These are phyloP conservation scores for Galeopterus variegatus DNA, from an alignment of 2,113 vertebrate species.

Conservation along the genomic window DNA sequence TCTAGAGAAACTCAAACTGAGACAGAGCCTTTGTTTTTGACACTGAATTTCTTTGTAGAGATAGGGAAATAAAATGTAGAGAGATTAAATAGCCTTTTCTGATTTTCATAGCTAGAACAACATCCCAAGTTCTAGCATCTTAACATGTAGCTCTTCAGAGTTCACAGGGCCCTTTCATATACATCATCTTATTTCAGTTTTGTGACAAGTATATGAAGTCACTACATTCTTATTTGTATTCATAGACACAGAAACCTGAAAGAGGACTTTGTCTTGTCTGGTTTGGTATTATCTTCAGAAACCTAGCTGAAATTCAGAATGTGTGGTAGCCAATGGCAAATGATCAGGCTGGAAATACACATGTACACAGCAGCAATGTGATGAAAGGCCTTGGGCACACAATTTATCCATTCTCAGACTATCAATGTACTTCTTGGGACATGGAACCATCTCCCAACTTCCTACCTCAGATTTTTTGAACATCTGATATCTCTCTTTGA, in stretches of 20 bases:
- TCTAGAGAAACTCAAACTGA: background rate
- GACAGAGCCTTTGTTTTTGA: background rate
- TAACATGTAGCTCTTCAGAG: background rate
- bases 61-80: background rate
- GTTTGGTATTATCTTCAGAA: conserved; percentile 1
- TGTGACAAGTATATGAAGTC: background rate
- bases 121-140: background rate
- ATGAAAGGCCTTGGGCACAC: background rate
- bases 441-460: background rate
- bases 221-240: background rate
- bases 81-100: background rate
- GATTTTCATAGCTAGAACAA: background rate
- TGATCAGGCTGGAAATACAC: background rate
- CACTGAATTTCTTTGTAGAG: background rate
- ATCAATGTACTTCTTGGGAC: background rate
- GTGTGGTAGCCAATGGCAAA: background rate
- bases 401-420: background rate
- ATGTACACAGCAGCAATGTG: background rate
- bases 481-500: background rate
- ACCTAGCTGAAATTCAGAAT: background rate
- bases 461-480: background rate
- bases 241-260: background rate
- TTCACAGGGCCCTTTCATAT: background rate
- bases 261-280: background rate
- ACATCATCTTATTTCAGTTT: background rate